A percentile compares a stretch with the other conserved stretches of the same genome.
Conservation (phyloP, 2,797 vertebrate genomes). For the Rhinoraja longicauda region DNA sequence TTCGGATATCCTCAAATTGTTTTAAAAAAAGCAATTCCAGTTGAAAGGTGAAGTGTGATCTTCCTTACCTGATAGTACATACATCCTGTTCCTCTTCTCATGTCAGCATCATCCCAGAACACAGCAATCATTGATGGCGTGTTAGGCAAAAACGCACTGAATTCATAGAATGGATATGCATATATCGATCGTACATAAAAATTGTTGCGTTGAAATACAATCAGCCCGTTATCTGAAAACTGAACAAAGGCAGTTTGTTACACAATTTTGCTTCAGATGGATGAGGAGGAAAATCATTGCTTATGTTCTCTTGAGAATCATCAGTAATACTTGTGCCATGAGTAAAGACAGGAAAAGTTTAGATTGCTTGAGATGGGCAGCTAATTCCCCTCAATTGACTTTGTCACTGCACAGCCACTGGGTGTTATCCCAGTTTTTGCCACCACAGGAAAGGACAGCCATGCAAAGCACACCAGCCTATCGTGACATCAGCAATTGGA, state of each 20-base stretch:
- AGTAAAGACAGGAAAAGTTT: not conserved
- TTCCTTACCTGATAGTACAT: constrained; percentile 39
- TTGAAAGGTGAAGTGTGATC: not conserved
- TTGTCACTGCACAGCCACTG: not conserved
- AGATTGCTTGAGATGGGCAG: not conserved
- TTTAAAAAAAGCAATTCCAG: not conserved
- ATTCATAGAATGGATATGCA: constrained; percentile 40
- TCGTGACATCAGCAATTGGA: not conserved
- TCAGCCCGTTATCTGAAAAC: constrained; percentile 45
- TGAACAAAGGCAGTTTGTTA: constrained; percentile 27
- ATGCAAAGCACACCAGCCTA: not conserved
- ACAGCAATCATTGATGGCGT: constrained; percentile 32
- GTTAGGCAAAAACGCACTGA: constrained; percentile 43
- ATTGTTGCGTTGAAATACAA: constrained; percentile 39
- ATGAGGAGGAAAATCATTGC: not conserved
- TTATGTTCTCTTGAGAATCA: not conserved
- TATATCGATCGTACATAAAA: constrained; percentile 38
- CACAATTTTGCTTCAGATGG: not conserved
- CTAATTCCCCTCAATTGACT: not conserved
- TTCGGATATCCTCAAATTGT: not conserved
- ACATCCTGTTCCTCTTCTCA: constrained; percentile 28
- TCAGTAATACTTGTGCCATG: not conserved
- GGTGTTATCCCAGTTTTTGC: not conserved
- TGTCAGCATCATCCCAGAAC: constrained; percentile 40
- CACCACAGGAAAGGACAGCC: not conserved